phyloP scores from a whole-genome alignment of 2,888 invertebrate species.

The Serrognathus titanus region DNA sequence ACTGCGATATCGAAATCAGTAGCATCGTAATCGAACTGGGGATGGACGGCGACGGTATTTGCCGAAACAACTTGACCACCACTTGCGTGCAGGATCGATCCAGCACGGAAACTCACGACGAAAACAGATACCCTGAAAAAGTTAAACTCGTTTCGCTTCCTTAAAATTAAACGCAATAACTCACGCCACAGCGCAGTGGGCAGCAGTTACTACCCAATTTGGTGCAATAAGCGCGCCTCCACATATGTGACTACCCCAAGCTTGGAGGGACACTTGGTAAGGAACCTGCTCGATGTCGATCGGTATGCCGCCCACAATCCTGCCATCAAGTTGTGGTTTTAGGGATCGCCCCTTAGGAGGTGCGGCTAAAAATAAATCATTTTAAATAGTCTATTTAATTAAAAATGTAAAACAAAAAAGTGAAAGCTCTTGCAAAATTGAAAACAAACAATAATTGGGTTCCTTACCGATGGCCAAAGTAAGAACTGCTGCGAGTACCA shows the following conservation, averaged over 20 bases:
- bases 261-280: slow-evolving; percentile 16
- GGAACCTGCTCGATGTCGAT: slow-evolving; percentile 14
- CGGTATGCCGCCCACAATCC: slow-evolving; percentile 15
- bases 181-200: slow-evolving; percentile 19
- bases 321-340: slow-evolving; percentile 10
- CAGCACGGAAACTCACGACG: slow-evolving; percentile 17
- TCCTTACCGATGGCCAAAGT: too few species aligned
- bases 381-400: too few species aligned
- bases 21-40: neutral
- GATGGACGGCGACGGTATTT: neutral
- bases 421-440: too few species aligned
- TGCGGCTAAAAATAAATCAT: slow-evolving; percentile 13
- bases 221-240: slow-evolving; percentile 17
- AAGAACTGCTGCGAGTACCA: too few species aligned
- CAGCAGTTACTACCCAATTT: slow-evolving; percentile 14
- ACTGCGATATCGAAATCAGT: neutral
- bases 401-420: too few species aligned
- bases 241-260: slow-evolving; percentile 15
- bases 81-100: slow-evolving; percentile 11
- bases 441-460: too few species aligned
- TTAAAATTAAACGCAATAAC: neutral
- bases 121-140: neutral
- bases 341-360: neutral
- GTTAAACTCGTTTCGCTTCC: neutral
- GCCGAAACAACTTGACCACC: slow-evolving; percentile 13